Percentiles rank a stretch among this genome's conserved stretches.
Evolutionary conservation across 2,113 vertebrate genomes (phyloP).

Genomic region (Limnothrissa miodon): DNA sequence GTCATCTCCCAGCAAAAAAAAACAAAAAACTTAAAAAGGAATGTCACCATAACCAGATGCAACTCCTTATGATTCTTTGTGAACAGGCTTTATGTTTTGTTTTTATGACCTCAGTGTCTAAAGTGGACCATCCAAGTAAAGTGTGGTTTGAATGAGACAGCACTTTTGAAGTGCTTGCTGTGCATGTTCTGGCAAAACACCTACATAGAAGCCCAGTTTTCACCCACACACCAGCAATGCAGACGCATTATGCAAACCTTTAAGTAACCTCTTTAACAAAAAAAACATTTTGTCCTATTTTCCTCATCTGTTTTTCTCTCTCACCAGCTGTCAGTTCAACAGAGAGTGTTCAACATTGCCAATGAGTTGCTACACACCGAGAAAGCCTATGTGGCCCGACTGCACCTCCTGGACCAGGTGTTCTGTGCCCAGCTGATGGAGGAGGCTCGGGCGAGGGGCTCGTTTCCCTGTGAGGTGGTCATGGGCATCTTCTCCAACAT

Average conservation of each 20-base stretch:
- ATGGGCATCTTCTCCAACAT: slow-evolving; percentile 92
- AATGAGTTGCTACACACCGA: slow-evolving; percentile 89
- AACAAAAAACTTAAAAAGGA: no score
- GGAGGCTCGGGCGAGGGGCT: slow-evolving; percentile 80
- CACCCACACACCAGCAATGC: not conserved
- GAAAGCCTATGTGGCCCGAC: slow-evolving; percentile 83
- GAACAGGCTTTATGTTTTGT: no score
- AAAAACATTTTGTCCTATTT: not conserved
- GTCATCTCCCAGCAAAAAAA: no score
- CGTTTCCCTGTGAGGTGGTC: slow-evolving; percentile 85
- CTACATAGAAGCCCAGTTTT: no score
- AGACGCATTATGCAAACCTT: not conserved
- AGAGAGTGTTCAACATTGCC: slow-evolving; percentile 89
- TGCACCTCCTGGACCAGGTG: slow-evolving; percentile 90
- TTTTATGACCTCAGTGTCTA: no score
- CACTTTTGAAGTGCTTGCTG: no score
- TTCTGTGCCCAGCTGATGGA: slow-evolving; percentile 86
- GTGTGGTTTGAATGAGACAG: no score
- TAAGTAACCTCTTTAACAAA: not conserved
- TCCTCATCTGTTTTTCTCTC: not conserved
- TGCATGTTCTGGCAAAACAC: no score
- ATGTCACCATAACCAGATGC: no score
- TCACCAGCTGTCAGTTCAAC: slow-evolving; percentile 78
- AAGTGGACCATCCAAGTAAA: no score
- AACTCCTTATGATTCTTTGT: no score